Evolutionary conservation across 2,888 invertebrate genomes (phyloP).

Genomic region (Platerodrilus igneus): DNA sequence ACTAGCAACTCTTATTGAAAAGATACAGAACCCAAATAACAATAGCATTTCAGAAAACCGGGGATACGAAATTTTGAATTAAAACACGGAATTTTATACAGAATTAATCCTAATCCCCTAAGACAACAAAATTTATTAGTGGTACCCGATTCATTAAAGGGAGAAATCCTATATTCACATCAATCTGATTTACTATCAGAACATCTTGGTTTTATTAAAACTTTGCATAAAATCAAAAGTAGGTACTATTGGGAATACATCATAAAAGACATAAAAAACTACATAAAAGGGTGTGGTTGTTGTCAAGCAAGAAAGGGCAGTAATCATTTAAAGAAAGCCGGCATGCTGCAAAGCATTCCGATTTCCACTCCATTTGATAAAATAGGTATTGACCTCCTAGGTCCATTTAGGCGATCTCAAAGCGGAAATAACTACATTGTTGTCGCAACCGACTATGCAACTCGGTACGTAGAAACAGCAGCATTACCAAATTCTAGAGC

Average conservation of each 20-base stretch:
- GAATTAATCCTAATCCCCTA: not conserved
- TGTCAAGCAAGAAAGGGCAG: constrained; percentile 18
- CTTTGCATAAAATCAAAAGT: constrained; percentile 10
- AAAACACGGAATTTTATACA: not conserved
- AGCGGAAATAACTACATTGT: no score
- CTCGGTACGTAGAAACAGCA: no score
- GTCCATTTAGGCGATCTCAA: constrained; percentile 10
- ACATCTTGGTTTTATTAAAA: constrained; percentile 10
- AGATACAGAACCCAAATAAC: not conserved
- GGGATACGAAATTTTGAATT: not conserved
- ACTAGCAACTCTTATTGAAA: constrained; percentile 2
- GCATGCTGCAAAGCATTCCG: constrained; percentile 11
- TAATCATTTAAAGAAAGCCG: constrained; percentile 10
- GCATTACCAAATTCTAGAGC: constrained; percentile 2
- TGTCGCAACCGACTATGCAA: no score
- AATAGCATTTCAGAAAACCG: not conserved
- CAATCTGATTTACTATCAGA: constrained; percentile 9
- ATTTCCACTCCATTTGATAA: constrained; percentile 9
- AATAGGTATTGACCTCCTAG: constrained; percentile 12
- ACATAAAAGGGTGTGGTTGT: constrained; percentile 17
- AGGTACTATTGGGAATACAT: constrained; percentile 18
- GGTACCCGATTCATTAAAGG: no score
- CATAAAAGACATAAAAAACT: constrained; percentile 18
- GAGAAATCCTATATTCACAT: constrained; percentile 6
- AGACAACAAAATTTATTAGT: no score